Evolutionary conservation across 2,113 vertebrate species (phyloP), one percentile per base, ranked within the genome.

Genomic region (Raja brachyura): DNA sequence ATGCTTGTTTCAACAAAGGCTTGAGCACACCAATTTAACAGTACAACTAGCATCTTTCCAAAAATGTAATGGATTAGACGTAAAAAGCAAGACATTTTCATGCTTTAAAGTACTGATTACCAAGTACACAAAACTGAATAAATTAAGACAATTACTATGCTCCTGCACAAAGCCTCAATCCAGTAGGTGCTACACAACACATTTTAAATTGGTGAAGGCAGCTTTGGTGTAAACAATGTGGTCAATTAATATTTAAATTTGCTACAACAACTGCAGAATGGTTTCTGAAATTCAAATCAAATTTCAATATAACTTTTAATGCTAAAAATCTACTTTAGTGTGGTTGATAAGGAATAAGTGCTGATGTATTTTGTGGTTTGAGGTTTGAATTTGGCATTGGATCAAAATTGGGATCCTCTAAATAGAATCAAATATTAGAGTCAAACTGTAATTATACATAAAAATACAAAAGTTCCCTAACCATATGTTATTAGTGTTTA

Each of bases 141-240:
- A 90, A 90, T n/a, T 14, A 88, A 63, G 63, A 39, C 22, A 48
- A 39, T 33, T 54, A 74, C 33, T 54, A 20, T 54, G 31, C 68
- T 39, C 66, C 31, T 33, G 33, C 14, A 39, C 33, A 14, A 39
- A 90, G 68, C 54, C 56, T 56, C 54, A 85, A 85, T 7, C 25
- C 68, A 48, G 88, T 33, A 92, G 66, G 68, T 54, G 68, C 39
- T 74, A 33, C 66, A 73, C 33, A 92, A 74, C 28, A n/a, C 28
- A 18, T 92, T 92, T 85, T 56, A 59, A 85, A 85, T 25, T 11
- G 8, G 70, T 73, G 33, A 25, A 92, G 90, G 90, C 90, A 92
- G 63, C 90, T 70, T 92, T 70, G 68, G 90, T 73, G 66, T 54
- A 74, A 92, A 73, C 33, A 54, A 25, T 22, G 18, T 16, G 28